Evolutionary conservation across 2,113 vertebrate species (phyloP).

Genomic region (Misgurnus mizolepis): DNA sequence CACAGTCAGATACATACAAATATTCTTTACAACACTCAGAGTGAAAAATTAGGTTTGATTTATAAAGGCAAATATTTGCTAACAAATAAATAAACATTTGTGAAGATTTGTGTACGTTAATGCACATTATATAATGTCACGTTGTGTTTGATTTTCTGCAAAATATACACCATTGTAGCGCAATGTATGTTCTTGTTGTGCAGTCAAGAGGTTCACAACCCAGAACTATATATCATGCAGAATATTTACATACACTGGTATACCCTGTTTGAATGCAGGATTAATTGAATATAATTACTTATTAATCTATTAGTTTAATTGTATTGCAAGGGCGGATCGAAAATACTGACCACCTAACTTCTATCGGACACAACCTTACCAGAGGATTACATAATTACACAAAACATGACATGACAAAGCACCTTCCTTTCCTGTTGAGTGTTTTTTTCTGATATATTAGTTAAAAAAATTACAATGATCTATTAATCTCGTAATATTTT

Average conservation of each 20-base stretch:
- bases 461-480: slow-evolving; percentile 16
- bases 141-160: slow-evolving; percentile 39
- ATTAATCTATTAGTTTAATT: slow-evolving; percentile 47
- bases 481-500: background rate
- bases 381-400: slow-evolving; percentile 47
- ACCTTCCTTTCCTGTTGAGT: slow-evolving; percentile 44
- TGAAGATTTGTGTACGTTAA: slow-evolving; percentile 49
- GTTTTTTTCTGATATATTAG: slow-evolving; percentile 51
- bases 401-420: slow-evolving; percentile 52
- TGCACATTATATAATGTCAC: slow-evolving; percentile 47
- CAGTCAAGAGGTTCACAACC: slow-evolving; percentile 44
- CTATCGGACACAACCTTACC: slow-evolving; percentile 54
- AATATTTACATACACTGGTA: slow-evolving; percentile 61
- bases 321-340: slow-evolving; percentile 39
- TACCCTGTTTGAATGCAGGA: slow-evolving; percentile 62
- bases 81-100: slow-evolving; percentile 49
- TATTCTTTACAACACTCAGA: slow-evolving; percentile 67
- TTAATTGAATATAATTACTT: slow-evolving; percentile 45
- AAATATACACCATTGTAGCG: slow-evolving; percentile 35
- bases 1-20: slow-evolving; percentile 65
- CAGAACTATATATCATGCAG: slow-evolving; percentile 56
- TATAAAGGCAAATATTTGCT: slow-evolving; percentile 48
- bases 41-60: slow-evolving; percentile 62
- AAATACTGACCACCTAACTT: slow-evolving; percentile 24
- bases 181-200: slow-evolving; percentile 38